Percentiles rank a stretch among this genome's conserved stretches.
phyloP scores from a whole-genome alignment of 2,113 vertebrate species.

The Saguinus midas region DNA sequence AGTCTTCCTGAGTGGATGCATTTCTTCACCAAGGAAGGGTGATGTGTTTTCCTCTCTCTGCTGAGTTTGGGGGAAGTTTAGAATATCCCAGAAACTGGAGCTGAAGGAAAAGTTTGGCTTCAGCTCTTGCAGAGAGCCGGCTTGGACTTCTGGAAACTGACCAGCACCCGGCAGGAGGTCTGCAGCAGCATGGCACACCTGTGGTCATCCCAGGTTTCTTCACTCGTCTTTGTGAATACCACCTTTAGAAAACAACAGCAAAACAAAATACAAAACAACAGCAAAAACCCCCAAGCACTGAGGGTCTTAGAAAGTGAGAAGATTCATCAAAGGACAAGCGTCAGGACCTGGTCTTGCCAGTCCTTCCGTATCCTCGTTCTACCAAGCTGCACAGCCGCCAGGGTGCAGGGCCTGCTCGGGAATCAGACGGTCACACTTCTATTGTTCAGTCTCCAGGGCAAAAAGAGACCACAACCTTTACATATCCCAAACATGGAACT shows the following conservation, averaged over 20 bases:
- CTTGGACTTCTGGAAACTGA: background rate
- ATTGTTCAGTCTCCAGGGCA: background rate
- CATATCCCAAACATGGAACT: background rate
- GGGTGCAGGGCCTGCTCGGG: accelerated
- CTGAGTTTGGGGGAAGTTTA: background rate
- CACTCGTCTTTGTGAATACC: background rate
- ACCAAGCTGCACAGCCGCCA: background rate
- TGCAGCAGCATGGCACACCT: background rate
- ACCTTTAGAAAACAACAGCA: background rate
- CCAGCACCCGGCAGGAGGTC: background rate
- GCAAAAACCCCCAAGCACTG: background rate
- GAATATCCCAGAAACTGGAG: background rate
- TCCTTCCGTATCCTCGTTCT: background rate
- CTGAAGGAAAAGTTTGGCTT: background rate
- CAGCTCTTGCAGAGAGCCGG: background rate
- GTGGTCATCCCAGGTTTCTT: background rate
- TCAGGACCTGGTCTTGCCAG: background rate
- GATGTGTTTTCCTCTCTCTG: background rate
- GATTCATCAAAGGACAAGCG: background rate
- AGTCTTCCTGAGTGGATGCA: background rate
- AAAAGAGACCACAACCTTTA: background rate
- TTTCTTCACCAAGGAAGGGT: background rate
- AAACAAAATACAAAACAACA: background rate
- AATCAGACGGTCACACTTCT: background rate
- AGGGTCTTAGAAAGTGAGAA: background rate